Percentiles rank a stretch among this genome's conserved stretches.
phyloP scores from a whole-genome alignment of 2,113 vertebrate genomes.

The Lepus americanus region DNA sequence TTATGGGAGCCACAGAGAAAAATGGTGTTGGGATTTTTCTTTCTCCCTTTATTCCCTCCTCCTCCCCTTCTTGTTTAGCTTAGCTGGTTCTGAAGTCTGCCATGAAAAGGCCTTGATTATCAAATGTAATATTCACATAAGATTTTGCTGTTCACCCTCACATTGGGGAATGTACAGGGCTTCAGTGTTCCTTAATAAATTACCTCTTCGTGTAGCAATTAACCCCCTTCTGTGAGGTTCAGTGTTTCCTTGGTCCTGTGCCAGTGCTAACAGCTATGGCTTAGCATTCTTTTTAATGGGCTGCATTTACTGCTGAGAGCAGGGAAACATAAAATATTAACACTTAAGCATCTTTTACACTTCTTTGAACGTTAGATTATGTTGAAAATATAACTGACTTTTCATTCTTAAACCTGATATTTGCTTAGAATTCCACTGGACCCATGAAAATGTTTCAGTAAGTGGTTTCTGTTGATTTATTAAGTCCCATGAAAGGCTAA shows the following conservation, averaged over 20 bases:
- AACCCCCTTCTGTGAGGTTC: conserved; percentile 87
- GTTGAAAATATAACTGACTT: conserved; percentile 86
- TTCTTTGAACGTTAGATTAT: conserved; percentile 87
- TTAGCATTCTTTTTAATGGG: conserved; percentile 88
- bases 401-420: conserved; percentile 87
- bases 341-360: conserved; percentile 89
- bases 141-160: conserved; percentile 72
- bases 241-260: conserved; percentile 86
- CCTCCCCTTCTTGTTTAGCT: conserved; percentile 64
- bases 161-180: conserved; percentile 84
- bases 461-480: conserved; percentile 89
- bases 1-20: conserved; percentile 75
- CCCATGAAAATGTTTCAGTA: conserved; percentile 87
- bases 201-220: conserved; percentile 90
- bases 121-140: conserved; percentile 81
- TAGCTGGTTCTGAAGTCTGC: conserved; percentile 64
- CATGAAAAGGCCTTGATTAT: conserved; percentile 81
- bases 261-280: conserved; percentile 88
- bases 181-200: conserved; percentile 90
- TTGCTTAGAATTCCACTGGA: conserved; percentile 89
- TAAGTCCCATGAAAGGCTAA: conserved; percentile 80
- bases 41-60: neutral
- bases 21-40: conserved; percentile 70
- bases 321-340: conserved; percentile 88
- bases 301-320: conserved; percentile 86